These are phyloP conservation scores for Gobio gobio DNA, from an alignment of 2,113 vertebrate species.

Conservation along the genomic window DNA sequence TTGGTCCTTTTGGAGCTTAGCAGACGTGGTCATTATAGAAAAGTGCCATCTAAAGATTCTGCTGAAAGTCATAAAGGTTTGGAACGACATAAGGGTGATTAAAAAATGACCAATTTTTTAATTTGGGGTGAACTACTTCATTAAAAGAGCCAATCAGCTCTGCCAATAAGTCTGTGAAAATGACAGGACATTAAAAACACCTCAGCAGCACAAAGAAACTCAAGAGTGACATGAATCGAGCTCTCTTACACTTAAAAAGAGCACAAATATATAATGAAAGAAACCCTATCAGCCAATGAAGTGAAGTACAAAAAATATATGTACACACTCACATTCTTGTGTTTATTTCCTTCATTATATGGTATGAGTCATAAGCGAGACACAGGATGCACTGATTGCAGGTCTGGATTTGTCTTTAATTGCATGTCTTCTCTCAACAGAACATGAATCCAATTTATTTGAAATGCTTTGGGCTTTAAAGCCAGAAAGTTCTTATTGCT, in stretches of 20 bases:
- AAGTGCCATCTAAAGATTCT: neutral
- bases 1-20: neutral
- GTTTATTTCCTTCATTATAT: conserved; percentile 28
- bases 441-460: conserved; percentile 66
- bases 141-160: neutral
- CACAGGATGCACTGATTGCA: conserved; percentile 57
- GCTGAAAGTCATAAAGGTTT: neutral
- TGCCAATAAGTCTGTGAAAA: conserved; percentile 1
- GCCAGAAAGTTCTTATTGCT: neutral
- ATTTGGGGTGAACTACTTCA: neutral
- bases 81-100: neutral
- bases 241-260: neutral
- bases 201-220: too few species aligned
- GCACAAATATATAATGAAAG: neutral
- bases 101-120: neutral
- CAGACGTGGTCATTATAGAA: neutral
- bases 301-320: neutral
- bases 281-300: conserved; percentile 8
- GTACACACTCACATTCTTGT: neutral
- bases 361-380: conserved; percentile 15
- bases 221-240: neutral
- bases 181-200: neutral
- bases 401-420: conserved; percentile 68
- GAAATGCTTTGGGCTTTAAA: conserved; percentile 40
- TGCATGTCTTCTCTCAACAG: conserved; percentile 59